Evolutionary conservation across 2,888 invertebrate genomes (phyloP).

Genomic region (Eucriotettix oculatus): DNA sequence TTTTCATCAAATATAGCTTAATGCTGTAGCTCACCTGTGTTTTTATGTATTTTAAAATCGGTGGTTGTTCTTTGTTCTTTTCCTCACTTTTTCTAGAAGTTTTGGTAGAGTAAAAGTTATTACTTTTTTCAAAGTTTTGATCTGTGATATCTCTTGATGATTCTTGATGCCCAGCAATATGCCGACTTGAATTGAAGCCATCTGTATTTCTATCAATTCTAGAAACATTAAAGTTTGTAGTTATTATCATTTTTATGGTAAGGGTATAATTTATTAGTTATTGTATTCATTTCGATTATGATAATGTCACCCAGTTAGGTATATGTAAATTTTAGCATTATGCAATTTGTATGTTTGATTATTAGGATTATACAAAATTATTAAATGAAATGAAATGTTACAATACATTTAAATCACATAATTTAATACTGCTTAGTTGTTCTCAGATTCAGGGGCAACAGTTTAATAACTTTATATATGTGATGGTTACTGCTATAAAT

Average conservation of each 20-base stretch:
- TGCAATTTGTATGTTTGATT: too few species aligned
- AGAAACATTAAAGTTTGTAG: constrained; percentile 17
- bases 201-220: constrained; percentile 34
- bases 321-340: too few species aligned
- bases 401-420: too few species aligned
- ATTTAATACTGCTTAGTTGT: too few species aligned
- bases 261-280: neutral
- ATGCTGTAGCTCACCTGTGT: constrained; percentile 32
- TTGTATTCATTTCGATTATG: too few species aligned
- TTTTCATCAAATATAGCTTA: too few species aligned
- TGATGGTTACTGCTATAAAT: too few species aligned
- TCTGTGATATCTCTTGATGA: constrained; percentile 35
- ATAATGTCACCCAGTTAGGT: too few species aligned
- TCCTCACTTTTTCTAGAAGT: constrained; percentile 20
- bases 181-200: constrained; percentile 30
- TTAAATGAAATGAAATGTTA: too few species aligned
- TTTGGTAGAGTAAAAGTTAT: constrained; percentile 13
- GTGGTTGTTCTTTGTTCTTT: constrained; percentile 38
- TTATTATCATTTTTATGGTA: neutral
- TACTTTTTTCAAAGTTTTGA: constrained; percentile 25
- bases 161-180: constrained; percentile 27
- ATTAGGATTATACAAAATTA: too few species aligned
- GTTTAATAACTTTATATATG: too few species aligned
- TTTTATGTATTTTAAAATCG: constrained; percentile 65
- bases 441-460: too few species aligned